Conservation (phyloP, 2,888 invertebrate genomes). For the Listrodromus nycthemerus region DNA sequence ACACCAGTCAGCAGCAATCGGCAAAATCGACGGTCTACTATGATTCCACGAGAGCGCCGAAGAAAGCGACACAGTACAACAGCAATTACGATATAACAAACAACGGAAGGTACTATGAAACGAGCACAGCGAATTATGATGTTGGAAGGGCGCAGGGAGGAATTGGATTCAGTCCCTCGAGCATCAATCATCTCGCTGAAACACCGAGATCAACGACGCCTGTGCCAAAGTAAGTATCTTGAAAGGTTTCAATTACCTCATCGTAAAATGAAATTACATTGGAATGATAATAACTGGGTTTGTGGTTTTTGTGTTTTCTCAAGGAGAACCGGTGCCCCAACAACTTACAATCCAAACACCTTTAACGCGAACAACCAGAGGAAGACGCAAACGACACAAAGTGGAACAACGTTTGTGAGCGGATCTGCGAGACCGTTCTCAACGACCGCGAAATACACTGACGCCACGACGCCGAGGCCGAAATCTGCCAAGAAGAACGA, state of each 20-base stretch:
- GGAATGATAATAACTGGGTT: not conserved
- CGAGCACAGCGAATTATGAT: conserved; percentile 79
- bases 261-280: not conserved
- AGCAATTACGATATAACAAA: conserved; percentile 75
- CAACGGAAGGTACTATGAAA: conserved; percentile 78
- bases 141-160: conserved; percentile 77
- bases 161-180: conserved; percentile 82
- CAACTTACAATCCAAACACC: conserved; percentile 79
- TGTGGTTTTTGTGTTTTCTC: conserved; percentile 19
- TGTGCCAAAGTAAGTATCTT: conserved; percentile 76
- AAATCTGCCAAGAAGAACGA: conserved; percentile 86
- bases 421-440: conserved; percentile 82
- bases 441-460: conserved; percentile 78
- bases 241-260: not conserved
- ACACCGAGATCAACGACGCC: conserved; percentile 80
- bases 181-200: conserved; percentile 82
- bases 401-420: conserved; percentile 81
- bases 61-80: conserved; percentile 78
- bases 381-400: conserved; percentile 77
- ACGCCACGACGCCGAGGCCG: conserved; percentile 79
- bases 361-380: conserved; percentile 78
- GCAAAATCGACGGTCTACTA: conserved; percentile 76
- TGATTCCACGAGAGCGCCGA: conserved; percentile 77
- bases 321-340: conserved; percentile 77
- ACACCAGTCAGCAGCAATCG: conserved; percentile 69